phyloP scores from a whole-genome alignment of 2,113 vertebrate species.

The Eptesicus fuscus region DNA sequence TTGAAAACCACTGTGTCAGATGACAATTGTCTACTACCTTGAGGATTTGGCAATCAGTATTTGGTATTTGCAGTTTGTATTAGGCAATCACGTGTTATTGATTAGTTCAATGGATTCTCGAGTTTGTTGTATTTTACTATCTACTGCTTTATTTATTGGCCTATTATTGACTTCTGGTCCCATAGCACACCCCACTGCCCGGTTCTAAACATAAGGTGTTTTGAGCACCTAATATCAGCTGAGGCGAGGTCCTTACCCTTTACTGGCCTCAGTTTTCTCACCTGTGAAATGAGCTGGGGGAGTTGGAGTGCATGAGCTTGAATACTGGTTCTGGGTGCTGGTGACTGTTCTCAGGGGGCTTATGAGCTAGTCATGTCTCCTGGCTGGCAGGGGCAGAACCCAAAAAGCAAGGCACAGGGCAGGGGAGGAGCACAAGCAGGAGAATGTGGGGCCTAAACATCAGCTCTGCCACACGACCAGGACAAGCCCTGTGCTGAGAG shows the following conservation, averaged over 20 bases:
- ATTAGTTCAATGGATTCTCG: neutral
- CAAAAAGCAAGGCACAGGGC: neutral
- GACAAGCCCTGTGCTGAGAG: neutral
- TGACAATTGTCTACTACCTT: neutral
- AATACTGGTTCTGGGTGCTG: neutral
- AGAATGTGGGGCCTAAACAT: rapidly evolving
- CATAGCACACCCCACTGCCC: neutral
- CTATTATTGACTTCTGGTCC: neutral
- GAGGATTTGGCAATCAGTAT: neutral
- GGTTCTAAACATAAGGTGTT: neutral
- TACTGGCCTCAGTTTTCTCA: neutral
- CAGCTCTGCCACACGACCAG: neutral
- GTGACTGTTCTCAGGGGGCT: neutral
- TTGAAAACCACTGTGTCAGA: neutral
- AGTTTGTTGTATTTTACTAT: constrained; percentile 37
- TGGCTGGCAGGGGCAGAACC: neutral
- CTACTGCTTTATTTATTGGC: constrained; percentile 27
- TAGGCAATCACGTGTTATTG: neutral
- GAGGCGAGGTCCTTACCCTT: neutral
- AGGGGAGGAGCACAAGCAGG: neutral
- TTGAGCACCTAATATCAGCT: neutral
- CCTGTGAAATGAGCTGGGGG: neutral
- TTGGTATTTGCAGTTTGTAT: neutral
- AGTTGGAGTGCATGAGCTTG: neutral
- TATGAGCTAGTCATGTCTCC: neutral